Conservation (phyloP, 1,140 invertebrate genomes). For the Ceratina japonica region DNA sequence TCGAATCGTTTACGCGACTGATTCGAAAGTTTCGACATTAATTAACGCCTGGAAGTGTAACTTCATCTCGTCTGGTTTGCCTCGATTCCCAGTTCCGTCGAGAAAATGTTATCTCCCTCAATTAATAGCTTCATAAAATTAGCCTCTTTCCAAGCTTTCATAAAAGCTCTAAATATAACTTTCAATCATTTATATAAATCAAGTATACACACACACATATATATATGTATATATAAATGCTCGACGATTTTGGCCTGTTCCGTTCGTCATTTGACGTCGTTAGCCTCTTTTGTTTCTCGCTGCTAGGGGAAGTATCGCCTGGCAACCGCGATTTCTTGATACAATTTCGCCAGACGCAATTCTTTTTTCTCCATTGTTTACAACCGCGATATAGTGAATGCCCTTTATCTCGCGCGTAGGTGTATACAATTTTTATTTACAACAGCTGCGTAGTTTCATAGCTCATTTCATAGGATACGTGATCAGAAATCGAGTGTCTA, state of each 20-base stretch:
- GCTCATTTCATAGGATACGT: background rate
- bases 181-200: constrained; percentile 10
- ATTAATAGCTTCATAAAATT: background rate
- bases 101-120: background rate
- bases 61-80: background rate
- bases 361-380: background rate
- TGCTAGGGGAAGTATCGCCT: constrained; percentile 1
- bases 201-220: too few species aligned
- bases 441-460: too few species aligned
- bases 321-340: constrained; percentile 28
- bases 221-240: background rate
- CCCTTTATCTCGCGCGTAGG: background rate
- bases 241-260: too few species aligned
- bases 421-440: background rate
- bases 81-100: background rate
- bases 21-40: background rate
- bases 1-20: background rate
- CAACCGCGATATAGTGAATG: background rate
- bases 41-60: background rate
- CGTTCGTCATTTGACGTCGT: too few species aligned
- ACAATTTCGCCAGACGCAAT: background rate
- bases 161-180: background rate
- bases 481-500: background rate
- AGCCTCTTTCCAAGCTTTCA: background rate
- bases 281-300: background rate